Percentiles rank a stretch among this genome's conserved stretches.
These are phyloP conservation scores for Rhagoletis pomonella DNA, from an alignment of 1,140 invertebrate genomes.

Conservation along the genomic window DNA sequence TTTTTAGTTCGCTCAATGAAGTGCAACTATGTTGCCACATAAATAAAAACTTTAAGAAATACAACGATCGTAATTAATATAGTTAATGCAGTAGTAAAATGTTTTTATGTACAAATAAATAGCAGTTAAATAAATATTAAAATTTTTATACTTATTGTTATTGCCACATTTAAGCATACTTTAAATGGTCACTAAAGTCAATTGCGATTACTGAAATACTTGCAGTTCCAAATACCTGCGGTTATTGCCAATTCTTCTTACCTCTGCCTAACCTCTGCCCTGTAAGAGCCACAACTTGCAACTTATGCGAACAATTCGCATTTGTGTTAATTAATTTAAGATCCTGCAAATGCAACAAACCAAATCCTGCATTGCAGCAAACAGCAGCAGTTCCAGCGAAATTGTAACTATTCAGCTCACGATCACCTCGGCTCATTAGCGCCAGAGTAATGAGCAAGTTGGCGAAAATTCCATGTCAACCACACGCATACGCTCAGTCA, in stretches of 20 bases:
- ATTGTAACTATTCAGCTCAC: conserved; percentile 53
- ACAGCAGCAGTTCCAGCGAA: neutral
- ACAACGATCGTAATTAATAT: neutral
- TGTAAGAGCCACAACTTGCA: neutral
- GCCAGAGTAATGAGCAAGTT: conserved; percentile 44
- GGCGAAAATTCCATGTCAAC: conserved; percentile 45
- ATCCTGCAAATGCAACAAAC: neutral
- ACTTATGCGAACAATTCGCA: neutral
- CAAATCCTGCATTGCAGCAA: neutral
- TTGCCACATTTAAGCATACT: neutral
- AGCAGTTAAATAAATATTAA: neutral
- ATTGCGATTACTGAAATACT: conserved; percentile 30
- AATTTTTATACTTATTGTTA: neutral
- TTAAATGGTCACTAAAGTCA: neutral
- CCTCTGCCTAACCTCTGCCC: neutral
- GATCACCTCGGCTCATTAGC: conserved; percentile 53
- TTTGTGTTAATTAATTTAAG: conserved; percentile 55
- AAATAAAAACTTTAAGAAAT: conserved; percentile 19
- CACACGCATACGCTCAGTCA: conserved; percentile 17
- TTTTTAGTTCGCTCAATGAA: neutral
- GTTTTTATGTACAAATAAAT: neutral
- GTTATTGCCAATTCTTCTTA: neutral
- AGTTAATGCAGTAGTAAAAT: conserved; percentile 19
- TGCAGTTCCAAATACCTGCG: neutral
- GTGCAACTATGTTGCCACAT: conserved; percentile 17